Base-by-base conservation (phyloP, 2,113 vertebrate genomes). In the Balaeniceps rex region DNA sequence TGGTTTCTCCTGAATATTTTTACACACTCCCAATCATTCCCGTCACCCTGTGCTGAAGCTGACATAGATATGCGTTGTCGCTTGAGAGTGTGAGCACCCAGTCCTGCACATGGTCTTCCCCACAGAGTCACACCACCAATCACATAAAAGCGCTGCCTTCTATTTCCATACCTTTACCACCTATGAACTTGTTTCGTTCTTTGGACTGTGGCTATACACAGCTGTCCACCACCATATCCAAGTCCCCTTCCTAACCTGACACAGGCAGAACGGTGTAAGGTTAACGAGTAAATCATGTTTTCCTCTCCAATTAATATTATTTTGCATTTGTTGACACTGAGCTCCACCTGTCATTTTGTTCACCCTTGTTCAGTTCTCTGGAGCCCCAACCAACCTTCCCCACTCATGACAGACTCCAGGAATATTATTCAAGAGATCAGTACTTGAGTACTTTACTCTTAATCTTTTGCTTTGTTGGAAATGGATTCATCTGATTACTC, bases 111-210 rank as follows among this genome's bases (percentile, higher is more conserved):
- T 16, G 12, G 7, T 71, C 51, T 4, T 72, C 36, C n/a, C 36
- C 74, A 10, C 2, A 33, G 47, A 22, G n/a, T 58, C 47, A 47
- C 3, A 2, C 5, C 10, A 2, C 8, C 0, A 0, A 58, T 16
- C 10, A 76, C 24, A 34, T 18, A 44, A 52, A 78, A 84, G 10
- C 47, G 26, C 4, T 57, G 51, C 24, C 26, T 81, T 83, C 10
- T 75, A 60, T 87, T 64, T 57, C 51, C 6, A 3, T 19, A 34
- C 40, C 14, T 82, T 80, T 49, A 31, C 19, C 68, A 19, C 9
- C 79, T 42, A 3, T 33, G 13, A 74, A 38, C 25, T 51, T 61
- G 16, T 47, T 89, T 49, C 3, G 1, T 23, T 55, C 69, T 63
- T 81, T 78, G 51, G 6, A 29, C 66, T 61, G 44, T 42, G 44